phyloP scores from a whole-genome alignment of 2,888 invertebrate genomes.

The Ochropleura leucogaster region DNA sequence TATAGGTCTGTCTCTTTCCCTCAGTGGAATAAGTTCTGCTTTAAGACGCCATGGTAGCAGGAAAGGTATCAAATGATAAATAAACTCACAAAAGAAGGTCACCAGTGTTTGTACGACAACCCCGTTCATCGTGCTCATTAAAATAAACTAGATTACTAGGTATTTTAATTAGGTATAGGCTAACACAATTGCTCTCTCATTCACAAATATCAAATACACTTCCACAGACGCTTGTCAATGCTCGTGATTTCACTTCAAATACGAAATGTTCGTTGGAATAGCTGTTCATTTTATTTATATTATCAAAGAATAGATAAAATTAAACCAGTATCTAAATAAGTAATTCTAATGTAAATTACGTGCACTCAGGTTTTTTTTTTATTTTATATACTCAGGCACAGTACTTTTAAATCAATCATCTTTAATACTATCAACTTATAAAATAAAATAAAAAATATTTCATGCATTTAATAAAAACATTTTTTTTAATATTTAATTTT shows the following conservation, averaged over 20 bases:
- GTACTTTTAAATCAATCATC: background rate
- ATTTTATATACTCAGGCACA: too few species aligned
- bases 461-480: too few species aligned
- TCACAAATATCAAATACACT: conserved; percentile 6
- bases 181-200: too few species aligned
- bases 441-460: too few species aligned
- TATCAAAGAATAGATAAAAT: conserved; percentile 51
- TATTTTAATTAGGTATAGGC: too few species aligned
- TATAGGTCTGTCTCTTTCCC: too few species aligned
- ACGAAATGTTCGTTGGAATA: conserved; percentile 9
- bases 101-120: conserved; percentile 54
- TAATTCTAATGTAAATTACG: background rate
- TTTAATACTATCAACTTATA: too few species aligned
- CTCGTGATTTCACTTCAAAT: conserved; percentile 5
- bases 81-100: conserved; percentile 64
- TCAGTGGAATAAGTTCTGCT: too few species aligned
- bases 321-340: conserved; percentile 52
- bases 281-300: conserved; percentile 42
- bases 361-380: background rate
- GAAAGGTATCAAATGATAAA: background rate
- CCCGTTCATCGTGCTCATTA: conserved; percentile 52
- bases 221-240: conserved; percentile 4
- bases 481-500: too few species aligned
- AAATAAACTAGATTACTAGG: conserved; percentile 1
- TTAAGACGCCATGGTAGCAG: background rate